A percentile compares a stretch with the other conserved stretches of the same genome.
Evolutionary conservation across 2,113 vertebrate species (phyloP).

Genomic region (Thamnophis sirtalis): DNA sequence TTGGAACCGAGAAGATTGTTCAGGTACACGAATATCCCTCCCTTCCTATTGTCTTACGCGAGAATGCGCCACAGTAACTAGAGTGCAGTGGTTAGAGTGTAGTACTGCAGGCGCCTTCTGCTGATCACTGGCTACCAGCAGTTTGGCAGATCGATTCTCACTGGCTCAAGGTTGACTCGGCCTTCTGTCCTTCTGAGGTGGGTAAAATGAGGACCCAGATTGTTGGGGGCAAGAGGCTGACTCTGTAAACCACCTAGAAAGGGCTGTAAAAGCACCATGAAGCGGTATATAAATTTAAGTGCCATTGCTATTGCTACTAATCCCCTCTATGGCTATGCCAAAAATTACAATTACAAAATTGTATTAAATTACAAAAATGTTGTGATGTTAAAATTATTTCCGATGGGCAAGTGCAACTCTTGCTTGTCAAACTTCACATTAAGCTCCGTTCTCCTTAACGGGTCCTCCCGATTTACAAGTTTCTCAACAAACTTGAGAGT

Average conservation of each 20-base stretch:
- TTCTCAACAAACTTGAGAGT: not conserved
- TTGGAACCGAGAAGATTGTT: not conserved
- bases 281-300: no score
- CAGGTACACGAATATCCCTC: not conserved
- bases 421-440: not conserved
- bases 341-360: not conserved
- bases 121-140: no score
- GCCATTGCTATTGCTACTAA: not conserved
- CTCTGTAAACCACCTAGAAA: no score
- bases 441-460: not conserved
- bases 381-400: not conserved
- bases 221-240: no score
- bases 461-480: not conserved
- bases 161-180: no score
- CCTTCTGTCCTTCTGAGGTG: no score
- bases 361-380: not conserved
- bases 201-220: no score
- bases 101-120: no score
- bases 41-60: not conserved
- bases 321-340: rapidly evolving
- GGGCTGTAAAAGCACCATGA: no score
- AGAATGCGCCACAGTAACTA: no score
- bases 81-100: no score
- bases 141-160: no score
- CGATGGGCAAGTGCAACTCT: not conserved